Base-by-base conservation (phyloP, 2,888 invertebrate species). In the Cephus nigrinus region DNA sequence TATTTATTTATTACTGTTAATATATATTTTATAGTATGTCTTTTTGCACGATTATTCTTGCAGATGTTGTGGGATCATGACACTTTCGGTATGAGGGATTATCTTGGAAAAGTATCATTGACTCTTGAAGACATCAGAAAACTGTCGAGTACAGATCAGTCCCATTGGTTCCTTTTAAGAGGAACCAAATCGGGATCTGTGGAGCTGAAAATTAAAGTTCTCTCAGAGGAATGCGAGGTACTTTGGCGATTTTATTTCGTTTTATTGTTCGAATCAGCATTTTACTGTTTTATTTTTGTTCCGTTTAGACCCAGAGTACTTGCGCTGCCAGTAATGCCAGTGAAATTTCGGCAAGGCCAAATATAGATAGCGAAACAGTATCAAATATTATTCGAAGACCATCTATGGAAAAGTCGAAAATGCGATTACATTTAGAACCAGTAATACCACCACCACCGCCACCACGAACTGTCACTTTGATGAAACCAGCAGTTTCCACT, bases 11-110 rank as follows among this genome's bases (percentile, higher is more conserved):
- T 40, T 35, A 12, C 2, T 30, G 23, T 30, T 33, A 55, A 55
- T 23, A 23, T 23, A 23, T 4, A n/a, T 15, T n/a, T 36, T 34
- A 2, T 12, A 12, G 3, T 30, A 1, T 35, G 23, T 75, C 69
- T 74, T 55, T 36, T 36, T 36, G 2, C 34, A 11, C 30, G 11
- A 40, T 55, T 30, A 55, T 36, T 9, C 2, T 74, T 74, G 36
- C 85, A 93, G 93, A 89, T 92, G 76, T 86, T 93, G 77, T 93
- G 92, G 92, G 93, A 93, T 89, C 92, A 93, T 81, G 93, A 93
- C 86, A 91, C 92, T 83, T 92, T 93, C 78, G 92, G 93, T 69
- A 91, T 92, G 86, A 92, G 92, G 85, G 93, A 93, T 85, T 93
- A 93, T 83, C 91, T 93, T 76, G 93, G 93, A 3, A 92, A 91